Evolutionary conservation across 1,140 invertebrate species (phyloP).

Genomic region (Drosophila ficusphila): DNA sequence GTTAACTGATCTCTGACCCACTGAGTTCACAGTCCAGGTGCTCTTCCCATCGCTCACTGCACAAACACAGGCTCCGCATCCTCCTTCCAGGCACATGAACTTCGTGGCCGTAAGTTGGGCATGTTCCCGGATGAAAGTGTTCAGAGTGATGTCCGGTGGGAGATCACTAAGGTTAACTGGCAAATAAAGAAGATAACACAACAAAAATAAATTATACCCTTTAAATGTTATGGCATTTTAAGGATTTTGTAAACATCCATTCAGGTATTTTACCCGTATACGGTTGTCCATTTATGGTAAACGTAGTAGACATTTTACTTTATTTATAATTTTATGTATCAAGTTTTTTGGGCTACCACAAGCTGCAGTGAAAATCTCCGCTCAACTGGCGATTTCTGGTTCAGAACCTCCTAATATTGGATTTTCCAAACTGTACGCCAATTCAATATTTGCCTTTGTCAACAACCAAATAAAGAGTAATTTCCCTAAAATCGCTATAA

Average conservation of each 20-base stretch:
- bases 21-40: conserved; percentile 90
- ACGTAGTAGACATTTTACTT: conserved; percentile 65
- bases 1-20: conserved; percentile 71
- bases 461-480: conserved; percentile 12
- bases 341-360: neutral
- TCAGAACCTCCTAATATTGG: conserved; percentile 1
- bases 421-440: neutral
- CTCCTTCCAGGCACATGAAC: conserved; percentile 92
- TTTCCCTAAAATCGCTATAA: conserved; percentile 3
- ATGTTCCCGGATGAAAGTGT: conserved; percentile 88
- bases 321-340: neutral
- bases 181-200: neutral
- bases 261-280: conserved; percentile 78
- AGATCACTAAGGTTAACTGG: conserved; percentile 69
- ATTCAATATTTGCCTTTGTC: conserved; percentile 25
- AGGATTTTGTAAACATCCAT: neutral
- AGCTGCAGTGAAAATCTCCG: neutral
- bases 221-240: too few species aligned
- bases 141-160: conserved; percentile 86
- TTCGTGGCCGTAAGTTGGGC: conserved; percentile 91
- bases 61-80: conserved; percentile 92
- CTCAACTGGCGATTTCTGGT: conserved; percentile 9
- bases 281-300: conserved; percentile 84
- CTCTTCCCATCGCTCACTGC: conserved; percentile 86
- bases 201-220: too few species aligned